Percentiles rank a stretch among this genome's conserved stretches.
Evolutionary conservation across 2,797 vertebrate species (phyloP).

Genomic region (Melopsittacus undulatus): DNA sequence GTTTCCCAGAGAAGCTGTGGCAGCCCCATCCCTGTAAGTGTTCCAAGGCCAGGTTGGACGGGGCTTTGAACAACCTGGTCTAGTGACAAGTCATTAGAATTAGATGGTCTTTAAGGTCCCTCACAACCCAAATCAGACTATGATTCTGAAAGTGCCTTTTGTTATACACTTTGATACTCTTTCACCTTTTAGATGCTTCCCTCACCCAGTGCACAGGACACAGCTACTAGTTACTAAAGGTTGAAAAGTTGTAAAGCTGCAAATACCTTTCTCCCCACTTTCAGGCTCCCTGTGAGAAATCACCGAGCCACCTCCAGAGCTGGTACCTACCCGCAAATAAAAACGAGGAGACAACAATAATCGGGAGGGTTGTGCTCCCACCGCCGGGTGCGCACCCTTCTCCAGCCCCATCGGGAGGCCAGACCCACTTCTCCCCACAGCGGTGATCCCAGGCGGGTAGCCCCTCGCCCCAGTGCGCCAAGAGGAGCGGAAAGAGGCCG

Average conservation of each 20-base stretch:
- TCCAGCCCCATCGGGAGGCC: rapidly evolving
- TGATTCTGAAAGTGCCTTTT: neutral
- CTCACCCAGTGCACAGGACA: neutral
- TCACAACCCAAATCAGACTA: neutral
- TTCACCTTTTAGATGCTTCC: rapidly evolving
- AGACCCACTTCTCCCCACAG: rapidly evolving
- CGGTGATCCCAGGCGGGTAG: neutral
- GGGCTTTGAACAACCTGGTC: neutral
- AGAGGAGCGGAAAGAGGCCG: rapidly evolving
- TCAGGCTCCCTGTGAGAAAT: neutral
- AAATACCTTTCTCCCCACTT: rapidly evolving
- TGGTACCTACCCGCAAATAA: neutral
- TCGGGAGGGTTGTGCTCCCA: too few relatives aligned
- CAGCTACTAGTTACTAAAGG: neutral
- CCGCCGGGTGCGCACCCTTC: rapidly evolving
- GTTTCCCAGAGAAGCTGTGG: neutral
- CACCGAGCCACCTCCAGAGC: rapidly evolving
- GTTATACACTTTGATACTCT: neutral
- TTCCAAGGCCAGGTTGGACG: neutral
- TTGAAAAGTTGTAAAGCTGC: rapidly evolving
- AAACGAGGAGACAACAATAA: neutral
- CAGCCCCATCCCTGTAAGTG: neutral
- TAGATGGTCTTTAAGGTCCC: neutral
- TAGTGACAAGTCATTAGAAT: neutral
- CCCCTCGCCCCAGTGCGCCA: neutral